Evolutionary conservation across 2,888 invertebrate genomes (phyloP), one percentile per base, ranked within the genome.

Genomic region (Platycheirus rosarum): DNA sequence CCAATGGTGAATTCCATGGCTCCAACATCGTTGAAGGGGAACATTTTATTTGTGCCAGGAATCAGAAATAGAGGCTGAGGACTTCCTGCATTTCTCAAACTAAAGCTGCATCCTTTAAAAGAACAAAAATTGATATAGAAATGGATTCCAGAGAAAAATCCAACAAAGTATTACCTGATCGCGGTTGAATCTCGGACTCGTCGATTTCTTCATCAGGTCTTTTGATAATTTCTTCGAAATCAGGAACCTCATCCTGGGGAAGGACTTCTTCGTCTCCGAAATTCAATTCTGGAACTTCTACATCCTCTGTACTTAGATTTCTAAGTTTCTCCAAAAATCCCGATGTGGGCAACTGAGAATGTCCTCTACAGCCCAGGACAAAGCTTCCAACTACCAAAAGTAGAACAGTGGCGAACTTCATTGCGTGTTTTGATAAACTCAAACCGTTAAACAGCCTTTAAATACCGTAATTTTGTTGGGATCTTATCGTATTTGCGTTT

Each of bases 21-120:
- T 1, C 90, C 90, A 0, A 85, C 40, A 0, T 65, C 74, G 49
- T 87, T 87, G 48, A 89, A 89, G 37, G 87, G 84, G 86, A 88
- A 88, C 69, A 88, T 87, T 26, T 76, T 57, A 14, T 85, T 74
- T 4, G 88, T 88, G 1, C 90, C 88, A 0, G 91, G 89, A 44
- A 87, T 89, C 0, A 94, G 86, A 85, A 93, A 91, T 4, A 94
- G 90, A 0, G 94, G 93, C 86, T 94, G 94, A 0, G 92, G 93
- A n/a, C 92, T 91, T 0, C 88, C 87, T 14, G 89, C 71, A 63
- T 87, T 88, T 44, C 76, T 78, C 70, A 74, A 37, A 14, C 11
- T 37, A 0, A 79, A 63, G 23, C 69, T 79, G 44, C 79, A 79
- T 7, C 79, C 79, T 79, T 16, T 13, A 0, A 2, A 7, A 11